Evolutionary conservation across 2,888 invertebrate species (phyloP), one percentile per base, ranked within the genome.

Genomic region (Aphrophora alni): DNA sequence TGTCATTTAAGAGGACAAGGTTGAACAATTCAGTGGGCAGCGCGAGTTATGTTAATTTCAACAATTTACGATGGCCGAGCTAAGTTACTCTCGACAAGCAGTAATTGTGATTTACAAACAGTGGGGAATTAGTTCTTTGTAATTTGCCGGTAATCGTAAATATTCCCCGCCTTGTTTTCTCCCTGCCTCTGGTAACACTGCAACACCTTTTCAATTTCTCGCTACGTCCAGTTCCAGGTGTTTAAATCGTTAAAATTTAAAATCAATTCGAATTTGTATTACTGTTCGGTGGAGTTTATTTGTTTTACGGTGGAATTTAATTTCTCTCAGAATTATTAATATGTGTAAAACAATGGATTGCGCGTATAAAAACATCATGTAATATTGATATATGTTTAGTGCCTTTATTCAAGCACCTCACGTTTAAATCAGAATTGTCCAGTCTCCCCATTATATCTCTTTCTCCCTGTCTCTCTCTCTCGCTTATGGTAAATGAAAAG

Each of bases 51-150:
- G 59, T 59, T 59, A 59, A 59, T 59, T 59, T 21, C 4, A 59
- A 59, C 21, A 59, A 59, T 59, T 59, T 59, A 59, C 59, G 59
- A 59, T 21, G 21, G 4, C 59, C n/a, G 59, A 3, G n/a, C 21
- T 59, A 21, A 59, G 59, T 59, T 59, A 59, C 59, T 21, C 21
- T n/a, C 21, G n/a, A 59, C 59, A 59, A 21, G 59, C 59, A 21
- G 59, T 79, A 79, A 79, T 79, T 79, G 78, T 79, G 78, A 79
- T 79, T 79, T 79, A 74, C 78, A 79, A 73, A 28, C 74, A 38
- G 24, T 25, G 73, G 28, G 71, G 27, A 72, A 73, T 59, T 59
- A 59, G 21, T 59, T 68, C 78, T 79, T 79, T 79, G 78, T 79
- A 68, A 74, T 79, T 44, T 27, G 78, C 78, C 78, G 74, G 74